Base-by-base conservation (phyloP, 2,113 vertebrate genomes). In the Pomatorhinus ruficollis region DNA sequence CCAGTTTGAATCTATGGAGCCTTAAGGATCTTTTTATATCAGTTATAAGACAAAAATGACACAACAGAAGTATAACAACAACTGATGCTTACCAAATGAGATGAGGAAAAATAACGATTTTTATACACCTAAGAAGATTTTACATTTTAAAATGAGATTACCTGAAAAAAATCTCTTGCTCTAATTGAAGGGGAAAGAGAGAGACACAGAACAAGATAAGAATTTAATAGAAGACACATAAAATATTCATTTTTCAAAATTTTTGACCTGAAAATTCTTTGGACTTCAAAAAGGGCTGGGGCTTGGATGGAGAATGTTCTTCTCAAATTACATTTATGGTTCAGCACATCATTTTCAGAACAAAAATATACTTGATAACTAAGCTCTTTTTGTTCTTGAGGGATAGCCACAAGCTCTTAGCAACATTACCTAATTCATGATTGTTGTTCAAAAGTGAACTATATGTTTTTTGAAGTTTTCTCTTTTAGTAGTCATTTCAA, bases 361-460 rank as follows among this genome's bases (percentile, higher is more conserved):
- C 83, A 91, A 94, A 96, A 92, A 74, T 81, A 56, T 52, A 53
- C n/a, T 68, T 82, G 35, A 82, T 70, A 95, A 85, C 45, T 90
- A 89, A 68, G 70, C 35, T 89, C 31, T 84, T 91, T 87, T 79
- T 42, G 53, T 71, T 89, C 65, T 68, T 72, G 39, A 39, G 42
- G 39, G 35, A 50, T 35, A 85, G 37, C 65, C 8, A 21, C 52
- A 68, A 96, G 61, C 44, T 80, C 57, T 75, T 74, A 81, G 69
- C 42, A 94, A 65, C 64, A 66, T 83, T 63, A 53, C 42, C 39
- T 85, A 82, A 95, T 57, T 89, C 15, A 44, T 61, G 25, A 49
- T 71, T 75, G n/a, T 50, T 89, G 35, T 84, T 94, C 61, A 56
- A 70, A 93, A 91, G 27, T 52, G 60, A 93, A 37, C 20, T 70